phyloP scores from a whole-genome alignment of 2,888 invertebrate species.

The Caenorhabditis doughertyi region DNA sequence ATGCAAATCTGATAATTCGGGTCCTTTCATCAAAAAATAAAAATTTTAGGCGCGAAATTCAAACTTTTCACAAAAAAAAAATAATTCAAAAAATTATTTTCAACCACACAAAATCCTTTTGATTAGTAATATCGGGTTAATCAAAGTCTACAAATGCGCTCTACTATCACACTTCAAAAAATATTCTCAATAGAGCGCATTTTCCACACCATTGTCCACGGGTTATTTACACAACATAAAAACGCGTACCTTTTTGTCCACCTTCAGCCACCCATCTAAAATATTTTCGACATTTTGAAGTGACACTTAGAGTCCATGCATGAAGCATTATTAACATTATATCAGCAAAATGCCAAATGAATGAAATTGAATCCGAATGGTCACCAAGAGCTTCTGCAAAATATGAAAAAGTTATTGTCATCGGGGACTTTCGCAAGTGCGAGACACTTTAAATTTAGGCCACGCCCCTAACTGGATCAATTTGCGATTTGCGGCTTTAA shows the following conservation, averaged over 20 bases:
- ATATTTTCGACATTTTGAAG: slow-evolving; percentile 64
- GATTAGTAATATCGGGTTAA: too few relatives aligned
- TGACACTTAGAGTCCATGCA: slow-evolving; percentile 63
- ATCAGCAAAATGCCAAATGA: slow-evolving; percentile 68
- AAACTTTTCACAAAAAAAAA: background rate
- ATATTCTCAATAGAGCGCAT: slow-evolving; percentile 1
- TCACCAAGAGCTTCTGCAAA: slow-evolving; percentile 65
- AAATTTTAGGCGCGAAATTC: too few relatives aligned
- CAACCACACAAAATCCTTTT: background rate
- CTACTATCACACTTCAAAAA: background rate
- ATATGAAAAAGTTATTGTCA: background rate
- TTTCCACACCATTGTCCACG: background rate
- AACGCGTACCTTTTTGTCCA: slow-evolving; percentile 45
- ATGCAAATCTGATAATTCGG: too few relatives aligned
- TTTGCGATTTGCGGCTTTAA: too few relatives aligned
- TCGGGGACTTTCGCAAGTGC: background rate
- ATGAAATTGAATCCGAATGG: slow-evolving; percentile 64
- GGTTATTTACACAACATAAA: too few relatives aligned
- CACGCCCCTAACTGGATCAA: too few relatives aligned
- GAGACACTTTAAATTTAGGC: too few relatives aligned
- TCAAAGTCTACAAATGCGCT: slow-evolving; percentile 1
- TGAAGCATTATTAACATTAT: slow-evolving; percentile 65
- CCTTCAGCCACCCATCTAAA: slow-evolving; percentile 52
- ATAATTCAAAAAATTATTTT: background rate
- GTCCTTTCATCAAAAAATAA: too few relatives aligned